These are phyloP conservation scores for Micromesistius poutassou DNA, from an alignment of 2,797 vertebrate genomes.

Conservation along the genomic window DNA sequence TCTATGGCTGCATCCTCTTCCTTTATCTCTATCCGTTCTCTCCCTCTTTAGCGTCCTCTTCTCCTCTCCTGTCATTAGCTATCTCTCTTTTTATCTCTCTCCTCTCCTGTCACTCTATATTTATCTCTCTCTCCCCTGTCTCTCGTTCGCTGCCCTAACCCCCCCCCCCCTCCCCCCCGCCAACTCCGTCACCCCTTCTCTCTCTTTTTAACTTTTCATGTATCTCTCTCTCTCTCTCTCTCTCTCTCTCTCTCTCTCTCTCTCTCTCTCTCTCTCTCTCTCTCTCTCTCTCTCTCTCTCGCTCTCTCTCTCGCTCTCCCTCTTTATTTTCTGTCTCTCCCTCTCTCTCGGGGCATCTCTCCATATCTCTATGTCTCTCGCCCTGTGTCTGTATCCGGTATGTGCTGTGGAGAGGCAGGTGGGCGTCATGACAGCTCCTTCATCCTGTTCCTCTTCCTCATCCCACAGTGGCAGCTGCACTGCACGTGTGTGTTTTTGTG, in stretches of 20 bases:
- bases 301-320: too few relatives aligned
- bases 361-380: conserved; percentile 18
- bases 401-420: conserved; percentile 34
- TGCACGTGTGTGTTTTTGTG: conserved; percentile 10
- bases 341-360: background rate
- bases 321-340: background rate
- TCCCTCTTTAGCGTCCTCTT: background rate
- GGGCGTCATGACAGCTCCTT: conserved; percentile 39
- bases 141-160: too few relatives aligned
- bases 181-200: too few relatives aligned
- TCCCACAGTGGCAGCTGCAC: conserved; percentile 18
- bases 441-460: conserved; percentile 34
- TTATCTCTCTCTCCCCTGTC: too few relatives aligned
- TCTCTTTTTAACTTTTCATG: background rate
- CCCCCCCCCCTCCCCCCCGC: too few relatives aligned
- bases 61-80: too few relatives aligned
- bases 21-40: background rate
- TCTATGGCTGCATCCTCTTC: background rate
- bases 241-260: too few relatives aligned
- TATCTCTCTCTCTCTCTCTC: too few relatives aligned
- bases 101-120: too few relatives aligned
- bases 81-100: too few relatives aligned
- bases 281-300: background rate
- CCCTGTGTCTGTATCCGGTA: background rate
- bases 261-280: background rate